Evolutionary conservation across 2,888 invertebrate genomes (phyloP), one percentile per base, ranked within the genome.

Genomic region (Eurytoma adleriae): DNA sequence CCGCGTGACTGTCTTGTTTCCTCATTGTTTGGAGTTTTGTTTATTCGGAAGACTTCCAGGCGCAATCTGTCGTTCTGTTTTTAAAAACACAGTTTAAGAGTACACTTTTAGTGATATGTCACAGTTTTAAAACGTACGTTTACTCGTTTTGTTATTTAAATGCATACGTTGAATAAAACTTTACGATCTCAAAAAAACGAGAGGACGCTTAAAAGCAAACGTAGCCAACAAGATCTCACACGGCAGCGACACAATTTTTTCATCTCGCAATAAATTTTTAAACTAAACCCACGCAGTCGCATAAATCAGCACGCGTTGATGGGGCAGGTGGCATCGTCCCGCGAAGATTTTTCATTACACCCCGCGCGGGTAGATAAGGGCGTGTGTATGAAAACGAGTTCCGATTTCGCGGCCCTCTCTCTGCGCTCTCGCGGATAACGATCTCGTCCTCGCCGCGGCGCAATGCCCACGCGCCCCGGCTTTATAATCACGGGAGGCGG

Each of bases 281-380:
- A 40, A 7, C 40, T 7, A 40, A 40, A 10, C 40, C 40, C 40
- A 40, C 40, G 40, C 40, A 40, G 10, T 40, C 40, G 10, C 40
- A 40, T 40, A 40, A 40, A 40, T 40, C 40, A 40, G 40, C 40
- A 10, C 40, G 40, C 40, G 40, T 40, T 40, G 40, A 40, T 40
- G 40, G 40, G 10, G 61, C 40, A 40, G 40, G 40, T 40, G 40
- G 40, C 40, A 40, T 40, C 40, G 40, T 40, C 40, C 40, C 40
- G 40, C 40, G 40, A 7, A 40, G 4, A 40, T 79, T 79, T 79
- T 79, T 75, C 79, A 75, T 79, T 79, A 75, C 18, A 30, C 12
- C 40, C n/a, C 79, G 59, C 59, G 50, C 30, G 14, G 10, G 18
- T 52, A 50, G 73, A 79, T 74, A 73, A 64, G 64, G 74, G 10